phyloP scores from a whole-genome alignment of 2,113 vertebrate genomes.

The Megaptera novaeangliae region DNA sequence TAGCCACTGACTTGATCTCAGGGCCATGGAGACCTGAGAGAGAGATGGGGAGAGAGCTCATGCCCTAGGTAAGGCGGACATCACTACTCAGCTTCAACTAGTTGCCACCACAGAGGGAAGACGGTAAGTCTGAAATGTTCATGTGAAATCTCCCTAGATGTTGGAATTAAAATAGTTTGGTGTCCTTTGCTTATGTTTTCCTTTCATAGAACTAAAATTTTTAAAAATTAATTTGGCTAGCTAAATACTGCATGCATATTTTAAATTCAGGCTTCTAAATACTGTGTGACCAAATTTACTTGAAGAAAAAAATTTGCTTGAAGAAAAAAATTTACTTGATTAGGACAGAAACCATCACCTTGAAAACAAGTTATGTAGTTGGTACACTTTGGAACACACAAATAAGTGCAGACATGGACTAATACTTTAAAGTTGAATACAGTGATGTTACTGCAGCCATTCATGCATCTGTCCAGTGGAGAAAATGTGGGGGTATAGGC shows the following conservation, averaged over 20 bases:
- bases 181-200: neutral
- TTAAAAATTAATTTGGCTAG: neutral
- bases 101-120: neutral
- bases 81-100: neutral
- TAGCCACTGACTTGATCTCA: neutral
- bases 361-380: neutral
- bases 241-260: neutral
- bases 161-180: neutral
- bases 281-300: neutral
- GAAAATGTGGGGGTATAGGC: neutral
- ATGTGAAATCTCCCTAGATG: neutral
- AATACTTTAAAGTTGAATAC: neutral
- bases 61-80: neutral
- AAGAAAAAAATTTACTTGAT: neutral
- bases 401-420: neutral
- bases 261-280: neutral
- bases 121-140: neutral
- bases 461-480: neutral
- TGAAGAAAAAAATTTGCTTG: neutral
- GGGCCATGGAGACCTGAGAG: neutral
- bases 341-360: neutral
- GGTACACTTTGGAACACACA: neutral
- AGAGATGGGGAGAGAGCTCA: neutral
- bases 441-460: neutral
- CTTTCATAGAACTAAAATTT: neutral